Evolutionary conservation across 1,140 invertebrate genomes (phyloP).

Genomic region (Pseudomyrmex gracilis): DNA sequence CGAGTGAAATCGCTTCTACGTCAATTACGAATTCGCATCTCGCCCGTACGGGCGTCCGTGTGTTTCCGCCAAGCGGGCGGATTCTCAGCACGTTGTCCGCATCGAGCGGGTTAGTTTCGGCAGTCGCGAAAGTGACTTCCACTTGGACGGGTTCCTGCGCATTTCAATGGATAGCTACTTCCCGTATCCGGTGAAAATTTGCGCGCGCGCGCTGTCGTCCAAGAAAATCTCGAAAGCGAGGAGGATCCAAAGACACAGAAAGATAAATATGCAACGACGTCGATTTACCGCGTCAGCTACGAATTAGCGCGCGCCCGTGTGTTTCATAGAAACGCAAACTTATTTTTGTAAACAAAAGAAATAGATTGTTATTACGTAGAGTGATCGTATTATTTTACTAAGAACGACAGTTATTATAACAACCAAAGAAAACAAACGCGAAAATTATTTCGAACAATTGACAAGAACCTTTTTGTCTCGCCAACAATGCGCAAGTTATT

Average conservation of each 20-base stretch:
- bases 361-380: too few relatives aligned
- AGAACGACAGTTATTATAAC: too few relatives aligned
- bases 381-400: too few relatives aligned
- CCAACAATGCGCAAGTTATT: too few relatives aligned
- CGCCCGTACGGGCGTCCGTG: slow-evolving; percentile 46
- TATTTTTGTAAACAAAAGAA: too few relatives aligned
- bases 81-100: slow-evolving; percentile 72
- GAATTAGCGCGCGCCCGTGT: neutral
- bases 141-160: slow-evolving; percentile 53
- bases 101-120: slow-evolving; percentile 68
- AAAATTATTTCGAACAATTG: too few relatives aligned
- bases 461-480: too few relatives aligned
- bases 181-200: slow-evolving; percentile 63
- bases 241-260: slow-evolving; percentile 19
- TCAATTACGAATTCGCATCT: slow-evolving; percentile 75
- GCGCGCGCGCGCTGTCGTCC: slow-evolving; percentile 24
- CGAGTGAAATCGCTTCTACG: slow-evolving; percentile 64
- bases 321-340: too few relatives aligned
- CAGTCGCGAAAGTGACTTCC: slow-evolving; percentile 73
- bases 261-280: neutral
- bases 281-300: neutral
- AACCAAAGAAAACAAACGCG: too few relatives aligned
- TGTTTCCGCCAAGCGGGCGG: slow-evolving; percentile 67
- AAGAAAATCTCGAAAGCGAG: slow-evolving; percentile 24
- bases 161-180: slow-evolving; percentile 65